Base-by-base conservation (phyloP, 53 echinoderm and acorn worm species). In the Luidia sarsii region DNA sequence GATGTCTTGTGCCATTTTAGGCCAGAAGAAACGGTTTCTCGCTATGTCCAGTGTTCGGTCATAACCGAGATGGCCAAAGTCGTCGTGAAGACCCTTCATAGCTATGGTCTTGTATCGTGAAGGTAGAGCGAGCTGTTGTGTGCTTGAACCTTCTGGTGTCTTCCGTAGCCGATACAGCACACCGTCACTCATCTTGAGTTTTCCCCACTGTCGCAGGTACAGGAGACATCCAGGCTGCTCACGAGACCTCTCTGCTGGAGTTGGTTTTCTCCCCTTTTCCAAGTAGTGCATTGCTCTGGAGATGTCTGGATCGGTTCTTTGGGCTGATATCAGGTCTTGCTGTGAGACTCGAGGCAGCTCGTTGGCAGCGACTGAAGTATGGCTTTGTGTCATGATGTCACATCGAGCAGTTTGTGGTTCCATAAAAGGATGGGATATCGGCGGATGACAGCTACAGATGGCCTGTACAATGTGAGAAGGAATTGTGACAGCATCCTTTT, bases 1-100 rank as follows among this genome's bases (percentile, higher is more conserved):
- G 56, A 87, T 57, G 14, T 41, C 33, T 23, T 59, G n/a, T 39
- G 79, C 68, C 80, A 79, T 77, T 14, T 37, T 24, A 7, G 87
- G 87, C 87, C 87, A 87, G 38, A 49, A 87, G 33, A 87, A 87
- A 13, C 87, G 21, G 20, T 27, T 18, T 29, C 85, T 43, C 10
- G 50, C 67, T 30, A 77, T 51, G 15, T 80, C 80, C 51, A 75
- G 36, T 11, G 75, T 75, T 9, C 70, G 50, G 23, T 86, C 80
- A 32, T 67, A 39, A 24, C 80, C 80, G 4, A 81, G 81, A 48
- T 87, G 87, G 0, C 87, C 87, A 32, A 81, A 56, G 18, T 86
- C 70, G 43, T 86, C 62, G 57, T 86, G 85, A 7, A 85, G 29
- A 22, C 18, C 69, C 22, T 55, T 33, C n/a, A 83, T 24, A 29